Evolutionary conservation across 2,888 invertebrate genomes (phyloP).

Genomic region (Caenorhabditis sinica): DNA sequence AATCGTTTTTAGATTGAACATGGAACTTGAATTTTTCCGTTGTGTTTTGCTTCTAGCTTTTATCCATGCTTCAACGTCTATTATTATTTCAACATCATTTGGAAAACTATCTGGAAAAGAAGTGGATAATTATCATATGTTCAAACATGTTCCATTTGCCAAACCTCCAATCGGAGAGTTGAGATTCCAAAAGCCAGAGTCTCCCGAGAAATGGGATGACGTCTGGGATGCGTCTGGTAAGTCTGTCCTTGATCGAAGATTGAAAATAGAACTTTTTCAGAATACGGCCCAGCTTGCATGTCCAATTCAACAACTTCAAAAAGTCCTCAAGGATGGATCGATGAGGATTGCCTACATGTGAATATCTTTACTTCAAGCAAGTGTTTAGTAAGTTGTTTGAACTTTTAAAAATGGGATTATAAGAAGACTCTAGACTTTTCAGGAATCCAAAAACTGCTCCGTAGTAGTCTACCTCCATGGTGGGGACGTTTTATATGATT

Average conservation of each 20-base stretch:
- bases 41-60: not conserved
- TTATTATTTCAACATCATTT: not conserved
- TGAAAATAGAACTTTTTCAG: constrained; percentile 23
- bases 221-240: constrained; percentile 62
- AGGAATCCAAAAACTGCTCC: constrained; percentile 64
- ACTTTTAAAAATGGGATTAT: not conserved
- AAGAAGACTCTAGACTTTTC: not conserved
- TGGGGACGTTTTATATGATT: constrained; percentile 76
- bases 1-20: not conserved
- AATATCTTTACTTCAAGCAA: constrained; percentile 73
- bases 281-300: constrained; percentile 75
- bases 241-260: not conserved
- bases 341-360: constrained; percentile 78
- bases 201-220: constrained; percentile 67
- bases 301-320: constrained; percentile 69
- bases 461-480: constrained; percentile 78
- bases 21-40: not conserved
- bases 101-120: constrained; percentile 8
- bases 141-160: constrained; percentile 69
- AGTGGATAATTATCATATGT: constrained; percentile 3
- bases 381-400: constrained; percentile 64
- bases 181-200: constrained; percentile 68
- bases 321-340: constrained; percentile 72
- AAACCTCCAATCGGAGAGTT: constrained; percentile 75
- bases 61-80: not conserved